Conservation (phyloP, 2,888 invertebrate species). For the Scaptomyza parva region DNA sequence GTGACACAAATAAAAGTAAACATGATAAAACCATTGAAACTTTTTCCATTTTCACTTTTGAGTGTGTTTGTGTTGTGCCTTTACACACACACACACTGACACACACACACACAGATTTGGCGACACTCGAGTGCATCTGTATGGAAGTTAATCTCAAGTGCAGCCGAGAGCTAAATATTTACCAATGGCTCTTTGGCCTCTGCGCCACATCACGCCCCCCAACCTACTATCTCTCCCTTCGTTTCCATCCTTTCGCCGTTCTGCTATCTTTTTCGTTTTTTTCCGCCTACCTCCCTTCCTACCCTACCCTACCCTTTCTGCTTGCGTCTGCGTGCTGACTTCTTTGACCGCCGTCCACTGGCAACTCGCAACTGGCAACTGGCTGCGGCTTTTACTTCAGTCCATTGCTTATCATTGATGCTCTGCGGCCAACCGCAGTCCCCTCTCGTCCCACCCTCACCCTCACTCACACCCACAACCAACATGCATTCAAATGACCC, state of each 20-base stretch:
- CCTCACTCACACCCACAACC: conserved; percentile 2
- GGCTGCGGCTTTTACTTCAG: conserved; percentile 37
- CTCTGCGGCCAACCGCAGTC: conserved; percentile 16
- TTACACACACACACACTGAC: conserved; percentile 37
- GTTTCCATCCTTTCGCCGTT: background rate
- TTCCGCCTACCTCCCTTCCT: background rate
- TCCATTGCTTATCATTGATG: conserved; percentile 61
- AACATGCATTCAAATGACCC: conserved; percentile 67
- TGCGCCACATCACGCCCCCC: background rate
- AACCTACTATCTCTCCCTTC: too few relatives aligned
- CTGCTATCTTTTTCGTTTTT: background rate
- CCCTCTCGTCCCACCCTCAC: background rate
- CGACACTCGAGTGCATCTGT: conserved; percentile 48
- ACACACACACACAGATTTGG: conserved; percentile 17
- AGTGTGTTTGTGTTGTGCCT: conserved; percentile 75
- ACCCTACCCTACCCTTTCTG: background rate
- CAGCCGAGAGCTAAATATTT: conserved; percentile 80
- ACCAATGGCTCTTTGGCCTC: conserved; percentile 53
- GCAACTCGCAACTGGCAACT: conserved; percentile 13
- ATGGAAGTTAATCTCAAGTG: conserved; percentile 77
- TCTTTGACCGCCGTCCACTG: conserved; percentile 51
- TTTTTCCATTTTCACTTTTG: conserved; percentile 81
- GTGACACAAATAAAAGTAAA: conserved; percentile 80
- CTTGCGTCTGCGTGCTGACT: conserved; percentile 39
- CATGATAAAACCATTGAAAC: conserved; percentile 80